A percentile compares a stretch with the other conserved stretches of the same genome.
phyloP scores from a whole-genome alignment of 2,113 vertebrate species.

The Erythrocercus mccallii region DNA sequence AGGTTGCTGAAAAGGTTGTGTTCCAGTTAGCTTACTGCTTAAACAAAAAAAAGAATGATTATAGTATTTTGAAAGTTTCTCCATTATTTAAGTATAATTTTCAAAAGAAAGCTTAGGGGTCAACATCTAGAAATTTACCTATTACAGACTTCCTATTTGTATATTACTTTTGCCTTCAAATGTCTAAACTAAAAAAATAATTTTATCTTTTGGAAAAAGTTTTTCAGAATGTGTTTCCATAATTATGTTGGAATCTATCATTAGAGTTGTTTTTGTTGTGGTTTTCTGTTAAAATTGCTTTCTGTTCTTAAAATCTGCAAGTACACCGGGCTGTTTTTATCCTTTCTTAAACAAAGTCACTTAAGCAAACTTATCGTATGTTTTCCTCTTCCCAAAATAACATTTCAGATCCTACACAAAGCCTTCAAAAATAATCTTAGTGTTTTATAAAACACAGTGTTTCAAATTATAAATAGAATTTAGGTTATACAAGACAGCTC shows the following conservation, averaged over 20 bases:
- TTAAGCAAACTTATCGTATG: conserved; percentile 70
- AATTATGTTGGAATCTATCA: conserved; percentile 69
- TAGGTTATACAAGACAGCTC: conserved; percentile 19
- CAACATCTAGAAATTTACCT: background rate
- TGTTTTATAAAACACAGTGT: conserved; percentile 57
- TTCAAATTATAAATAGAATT: conserved; percentile 63
- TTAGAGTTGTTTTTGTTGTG: conserved; percentile 76
- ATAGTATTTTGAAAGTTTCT: background rate
- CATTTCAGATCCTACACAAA: conserved; percentile 63
- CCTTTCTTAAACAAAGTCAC: conserved; percentile 62
- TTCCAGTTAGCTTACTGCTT: background rate
- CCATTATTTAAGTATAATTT: background rate
- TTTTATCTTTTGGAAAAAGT: conserved; percentile 62
- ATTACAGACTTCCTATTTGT: background rate
- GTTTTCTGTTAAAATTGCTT: conserved; percentile 73
- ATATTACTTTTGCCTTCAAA: conserved; percentile 37
- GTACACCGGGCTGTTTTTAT: conserved; percentile 67
- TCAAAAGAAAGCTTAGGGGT: background rate
- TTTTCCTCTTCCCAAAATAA: conserved; percentile 73
- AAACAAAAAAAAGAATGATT: background rate
- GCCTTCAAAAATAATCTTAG: conserved; percentile 59
- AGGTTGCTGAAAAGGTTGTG: background rate
- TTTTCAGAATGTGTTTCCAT: conserved; percentile 64
- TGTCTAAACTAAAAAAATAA: conserved; percentile 61
- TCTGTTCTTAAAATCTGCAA: conserved; percentile 71